Evolutionary conservation across 1,140 invertebrate genomes (phyloP), one percentile per base, ranked within the genome.

Genomic region (Zaprionus davidi): DNA sequence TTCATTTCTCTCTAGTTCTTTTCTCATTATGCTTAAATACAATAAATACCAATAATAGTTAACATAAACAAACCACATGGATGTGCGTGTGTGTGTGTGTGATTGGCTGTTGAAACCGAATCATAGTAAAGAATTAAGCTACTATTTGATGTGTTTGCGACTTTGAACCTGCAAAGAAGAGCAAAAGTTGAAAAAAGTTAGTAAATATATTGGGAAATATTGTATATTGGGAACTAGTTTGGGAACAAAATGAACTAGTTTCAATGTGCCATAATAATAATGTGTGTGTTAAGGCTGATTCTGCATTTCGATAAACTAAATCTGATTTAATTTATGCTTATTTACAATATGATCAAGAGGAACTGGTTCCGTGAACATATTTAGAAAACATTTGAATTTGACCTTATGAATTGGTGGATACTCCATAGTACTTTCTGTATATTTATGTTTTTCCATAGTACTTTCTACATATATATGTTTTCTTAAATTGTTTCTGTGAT

Each of bases 111-210:
- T 46, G 28, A 15, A 73, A 80, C 78, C 81, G 56, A 65, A 76
- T 44, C 68, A 41, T 56, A 79, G 63, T 74, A 36, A 71, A 83
- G 63, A 85, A 90, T 90, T 90, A 85, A 68, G 76, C 85, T 90
- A 90, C 65, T 90, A 85, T 90, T 90, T 90, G 86, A 90, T 90
- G 85, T 90, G 85, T 90, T 90, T 90, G 79, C 76, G 82, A 79
- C 76, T 90, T 90, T 90, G 82, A 88, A 90, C 81, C 85, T 90
- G 81, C 20, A 90, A 88, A 12, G 41, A 63, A 58, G n/a, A 72
- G 17, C 31, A 67, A 64, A 56, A 51, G 59, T n/a, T 7, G 1
- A 36, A 9, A 17, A 20, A 51, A 51, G 3, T 81, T 38, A 76
- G 53, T 51, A 36, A 41, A 46, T 41, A 15, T 11, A 20, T 63